Evolutionary conservation across 2,888 invertebrate genomes (phyloP).

Genomic region (Lordiphosa fenestrarum): DNA sequence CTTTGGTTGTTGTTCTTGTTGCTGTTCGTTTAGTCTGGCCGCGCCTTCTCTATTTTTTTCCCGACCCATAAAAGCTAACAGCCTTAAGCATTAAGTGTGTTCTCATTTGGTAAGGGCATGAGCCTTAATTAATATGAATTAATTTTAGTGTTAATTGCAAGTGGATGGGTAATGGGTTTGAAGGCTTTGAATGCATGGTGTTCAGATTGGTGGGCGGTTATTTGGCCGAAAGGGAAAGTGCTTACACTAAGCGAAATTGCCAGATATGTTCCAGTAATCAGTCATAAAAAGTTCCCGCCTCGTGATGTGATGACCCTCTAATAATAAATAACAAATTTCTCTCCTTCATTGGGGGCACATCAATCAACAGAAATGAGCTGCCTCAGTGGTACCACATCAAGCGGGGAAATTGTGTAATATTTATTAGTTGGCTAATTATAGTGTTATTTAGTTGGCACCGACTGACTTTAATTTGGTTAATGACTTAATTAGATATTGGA

Average conservation of each 20-base stretch:
- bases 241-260: slow-evolving; percentile 39
- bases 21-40: slow-evolving; percentile 29
- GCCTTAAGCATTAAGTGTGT: slow-evolving; percentile 65
- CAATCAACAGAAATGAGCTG: slow-evolving; percentile 44
- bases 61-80: slow-evolving; percentile 54
- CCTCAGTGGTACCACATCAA: not conserved
- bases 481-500: slow-evolving; percentile 45
- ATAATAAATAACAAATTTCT: not conserved
- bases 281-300: not conserved
- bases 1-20: slow-evolving; percentile 28
- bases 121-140: slow-evolving; percentile 72
- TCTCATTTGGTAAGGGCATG: slow-evolving; percentile 55
- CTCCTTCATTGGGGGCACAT: slow-evolving; percentile 20
- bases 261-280: slow-evolving; percentile 5
- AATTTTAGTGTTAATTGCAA: slow-evolving; percentile 73
- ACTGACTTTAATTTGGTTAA: slow-evolving; percentile 49
- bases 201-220: not conserved
- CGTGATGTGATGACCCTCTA: too few species aligned
- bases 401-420: slow-evolving; percentile 16
- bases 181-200: slow-evolving; percentile 38
- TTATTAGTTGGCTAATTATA: slow-evolving; percentile 18
- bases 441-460: slow-evolving; percentile 29
- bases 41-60: slow-evolving; percentile 29
- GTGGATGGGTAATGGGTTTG: slow-evolving; percentile 54
- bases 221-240: slow-evolving; percentile 29